phyloP scores from a whole-genome alignment of 2,888 invertebrate genomes.

The Eretmocerus hayati region DNA sequence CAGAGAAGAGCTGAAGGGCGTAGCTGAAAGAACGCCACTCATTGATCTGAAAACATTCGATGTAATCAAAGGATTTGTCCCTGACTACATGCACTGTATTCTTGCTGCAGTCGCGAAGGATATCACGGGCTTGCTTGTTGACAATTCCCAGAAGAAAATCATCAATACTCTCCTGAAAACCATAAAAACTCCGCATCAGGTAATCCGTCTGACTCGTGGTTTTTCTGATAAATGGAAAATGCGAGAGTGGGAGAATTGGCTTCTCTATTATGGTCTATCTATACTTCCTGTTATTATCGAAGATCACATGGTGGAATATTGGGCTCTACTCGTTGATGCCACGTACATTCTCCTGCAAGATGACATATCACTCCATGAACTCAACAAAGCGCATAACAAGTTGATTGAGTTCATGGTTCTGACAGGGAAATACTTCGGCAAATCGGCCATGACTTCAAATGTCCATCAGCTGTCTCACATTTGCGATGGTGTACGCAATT shows the following conservation, averaged over 20 bases:
- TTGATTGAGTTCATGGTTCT: background rate
- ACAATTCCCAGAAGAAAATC: background rate
- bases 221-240: slow-evolving; percentile 13
- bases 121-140: background rate
- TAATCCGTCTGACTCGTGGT: background rate
- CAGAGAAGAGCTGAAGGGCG: background rate
- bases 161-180: no score
- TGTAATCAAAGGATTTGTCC: background rate
- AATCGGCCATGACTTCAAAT: slow-evolving; percentile 1
- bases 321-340: background rate
- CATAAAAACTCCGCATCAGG: background rate
- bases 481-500: background rate
- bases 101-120: background rate
- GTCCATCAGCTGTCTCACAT: slow-evolving; percentile 1
- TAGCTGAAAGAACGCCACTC: background rate
- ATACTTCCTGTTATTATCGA: slow-evolving; percentile 1
- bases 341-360: background rate
- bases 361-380: background rate
- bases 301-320: background rate
- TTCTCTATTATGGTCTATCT: slow-evolving; percentile 22
- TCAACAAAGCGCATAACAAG: background rate
- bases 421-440: background rate
- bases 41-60: background rate
- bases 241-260: slow-evolving; percentile 20
- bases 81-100: background rate